Base-by-base conservation (phyloP, 2,888 invertebrate species). In the Gasteruption jaculator region DNA sequence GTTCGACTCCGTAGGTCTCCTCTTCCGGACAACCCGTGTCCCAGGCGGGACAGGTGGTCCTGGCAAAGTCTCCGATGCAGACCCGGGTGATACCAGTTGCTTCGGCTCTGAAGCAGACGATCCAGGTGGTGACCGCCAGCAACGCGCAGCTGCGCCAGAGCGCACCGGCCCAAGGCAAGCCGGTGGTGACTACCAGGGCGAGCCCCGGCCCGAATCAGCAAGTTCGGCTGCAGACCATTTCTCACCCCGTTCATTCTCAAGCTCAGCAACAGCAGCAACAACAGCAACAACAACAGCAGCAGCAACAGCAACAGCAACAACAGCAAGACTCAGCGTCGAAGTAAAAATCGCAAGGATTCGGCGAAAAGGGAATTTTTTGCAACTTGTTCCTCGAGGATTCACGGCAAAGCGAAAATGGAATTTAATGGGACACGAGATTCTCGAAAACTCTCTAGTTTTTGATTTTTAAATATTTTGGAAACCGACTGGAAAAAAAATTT, bases 61-160 rank as follows among this genome's bases (percentile, higher is more conserved):
- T 83, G 35, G 76, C 82, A 1, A 82, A 82, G 59, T 65, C 68
- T 7, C 75, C 75, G 0, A 73, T 79, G 32, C 76, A 79, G 14
- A 76, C 80, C 0, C 73, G 84, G 19, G 81, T 84, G 2, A 82
- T 83, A 53, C 83, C 84, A 2, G 81, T 82, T 1, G 59, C 68
- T 4, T 70, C 50, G 48, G 76, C 72, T 59, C 72, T 70, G 56
- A 83, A 78, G 68, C 83, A 73, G 71, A 77, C 79, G 0, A 79
- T 80, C 54, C 80, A 80, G 71, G 79, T 79, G 31, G 66, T 68
- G 2, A 56, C 63, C 2, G 69, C 63, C 2, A 61, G 60, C 16
- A 63, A 54, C 11, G 61, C 76, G 41, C 76, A 76, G 58, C 68
- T 77, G 46, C 54, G 71, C 22, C 71, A 71, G 38, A 56, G 61